phyloP scores from a whole-genome alignment of 2,113 vertebrate species.

The Triplophysa rosa region DNA sequence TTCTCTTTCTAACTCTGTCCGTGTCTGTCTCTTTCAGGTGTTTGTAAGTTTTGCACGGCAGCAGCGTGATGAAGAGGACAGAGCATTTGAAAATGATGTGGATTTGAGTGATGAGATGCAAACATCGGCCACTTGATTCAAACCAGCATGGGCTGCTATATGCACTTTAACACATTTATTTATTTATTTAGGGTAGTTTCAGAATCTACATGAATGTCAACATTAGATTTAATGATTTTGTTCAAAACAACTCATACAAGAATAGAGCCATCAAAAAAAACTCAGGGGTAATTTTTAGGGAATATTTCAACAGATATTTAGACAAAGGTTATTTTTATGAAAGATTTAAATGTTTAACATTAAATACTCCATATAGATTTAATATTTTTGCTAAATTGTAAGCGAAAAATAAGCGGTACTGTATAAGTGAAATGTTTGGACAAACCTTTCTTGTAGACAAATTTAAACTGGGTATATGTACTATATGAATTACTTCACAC shows the following conservation, averaged over 20 bases:
- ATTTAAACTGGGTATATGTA: too few relatives aligned
- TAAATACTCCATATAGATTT: neutral
- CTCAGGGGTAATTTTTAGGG: neutral
- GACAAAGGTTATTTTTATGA: neutral
- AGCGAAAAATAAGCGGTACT: neutral
- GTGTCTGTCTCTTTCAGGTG: slow-evolving; percentile 44
- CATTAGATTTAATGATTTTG: neutral
- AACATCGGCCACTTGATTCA: slow-evolving; percentile 32
- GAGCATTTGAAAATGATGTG: slow-evolving; percentile 33
- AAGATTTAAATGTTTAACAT: neutral
- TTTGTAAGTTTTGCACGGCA: slow-evolving; percentile 58
- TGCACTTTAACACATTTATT: neutral
- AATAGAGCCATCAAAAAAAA: neutral
- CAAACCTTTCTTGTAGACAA: too few relatives aligned
- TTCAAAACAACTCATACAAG: neutral
- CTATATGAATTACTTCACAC: too few relatives aligned
- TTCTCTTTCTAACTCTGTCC: neutral
- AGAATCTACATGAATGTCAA: neutral
- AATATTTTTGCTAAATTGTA: neutral
- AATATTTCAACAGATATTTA: neutral
- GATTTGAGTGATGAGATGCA: slow-evolving; percentile 50
- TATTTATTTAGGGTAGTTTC: neutral
- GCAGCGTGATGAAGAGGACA: slow-evolving; percentile 53
- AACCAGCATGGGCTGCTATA: neutral
- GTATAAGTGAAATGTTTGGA: neutral